Evolutionary conservation across 2,113 vertebrate genomes (phyloP), one percentile per base, ranked within the genome.

Genomic region (Edolisoma coerulescens): DNA sequence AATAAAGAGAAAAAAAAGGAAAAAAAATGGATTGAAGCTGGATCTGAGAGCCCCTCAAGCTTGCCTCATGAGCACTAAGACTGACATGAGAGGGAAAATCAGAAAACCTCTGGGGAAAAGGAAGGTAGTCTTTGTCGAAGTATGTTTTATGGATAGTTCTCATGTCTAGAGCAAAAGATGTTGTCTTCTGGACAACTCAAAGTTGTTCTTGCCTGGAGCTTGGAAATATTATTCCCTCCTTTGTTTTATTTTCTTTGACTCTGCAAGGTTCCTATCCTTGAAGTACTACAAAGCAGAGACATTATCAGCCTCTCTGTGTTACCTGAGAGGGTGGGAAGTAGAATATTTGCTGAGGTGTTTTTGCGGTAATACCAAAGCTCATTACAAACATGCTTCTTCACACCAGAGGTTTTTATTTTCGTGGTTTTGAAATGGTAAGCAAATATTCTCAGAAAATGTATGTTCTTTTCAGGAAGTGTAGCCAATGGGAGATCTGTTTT

Each of bases 311-410:
- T 82, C 27, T 61, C n/a, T 76, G 44, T 79, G 22, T 64, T 92
- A 76, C 65, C 45, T 83, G 45, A 83, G 84, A 96, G 53, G 68
- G 74, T 1, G 37, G 70, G 82, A 73, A 87, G 42, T 56, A 68
- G 71, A 88, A 50, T 88, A 88, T 90, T 88, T 91, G 92, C 86
- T 80, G 80, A 90, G 39, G 35, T 92, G 71, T 90, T 92, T 91
- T 91, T 28, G 6, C 2, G 69, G 69, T 91, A 56, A 78, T 79
- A 64, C 68, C 3, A 5, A 94, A 74, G 50, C 73, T 80, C 84
- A 70, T 90, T 93, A 74, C 59, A 92, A 75, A 84, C 16, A 32
- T 75, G 53, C 13, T 60, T 87, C 61, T 82, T 92, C 57, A 69
- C 57, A 69, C 49, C 73, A 65, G 45, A 84, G 61, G 28, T 49